These are phyloP conservation scores for Ganaspis brasiliensis DNA, from an alignment of 2,888 invertebrate genomes.

Conservation along the genomic window DNA sequence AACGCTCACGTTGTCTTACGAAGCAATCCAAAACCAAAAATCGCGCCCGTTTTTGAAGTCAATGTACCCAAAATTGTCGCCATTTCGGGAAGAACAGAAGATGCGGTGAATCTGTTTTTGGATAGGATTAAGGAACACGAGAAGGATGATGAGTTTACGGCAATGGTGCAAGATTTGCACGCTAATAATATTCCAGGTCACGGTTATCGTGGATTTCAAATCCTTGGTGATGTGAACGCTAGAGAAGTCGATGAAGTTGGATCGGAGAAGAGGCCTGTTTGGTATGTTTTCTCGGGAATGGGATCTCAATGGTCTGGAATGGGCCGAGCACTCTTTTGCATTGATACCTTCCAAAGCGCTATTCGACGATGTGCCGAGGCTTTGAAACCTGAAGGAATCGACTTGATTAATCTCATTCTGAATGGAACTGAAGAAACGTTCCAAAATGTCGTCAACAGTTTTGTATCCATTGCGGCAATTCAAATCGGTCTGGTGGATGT, in stretches of 20 bases:
- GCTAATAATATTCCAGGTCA: constrained; percentile 85
- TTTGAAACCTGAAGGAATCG: too few relatives aligned
- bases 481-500: constrained; percentile 96
- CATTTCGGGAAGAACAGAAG: constrained; percentile 93
- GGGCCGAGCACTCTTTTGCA: too few relatives aligned
- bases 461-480: too few relatives aligned
- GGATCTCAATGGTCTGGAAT: too few relatives aligned
- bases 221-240: constrained; percentile 83
- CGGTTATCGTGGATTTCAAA: too few relatives aligned
- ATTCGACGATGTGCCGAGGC: constrained; percentile 89
- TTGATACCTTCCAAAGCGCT: constrained; percentile 91
- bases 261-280: too few relatives aligned
- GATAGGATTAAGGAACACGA: constrained; percentile 84
- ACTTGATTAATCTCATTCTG: constrained; percentile 90
- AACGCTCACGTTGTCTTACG: constrained; percentile 94
- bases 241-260: constrained; percentile 82
- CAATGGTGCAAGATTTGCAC: too few relatives aligned
- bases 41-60: constrained; percentile 82
- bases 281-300: too few relatives aligned
- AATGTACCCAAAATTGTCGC: constrained; percentile 86
- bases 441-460: too few relatives aligned
- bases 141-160: too few relatives aligned
- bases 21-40: constrained; percentile 88
- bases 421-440: constrained; percentile 88
- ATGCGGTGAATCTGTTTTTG: constrained; percentile 87